A percentile compares a stretch with the other conserved stretches of the same genome.
Conservation (phyloP, 2,113 vertebrate species). For the Regulus satrapa region DNA sequence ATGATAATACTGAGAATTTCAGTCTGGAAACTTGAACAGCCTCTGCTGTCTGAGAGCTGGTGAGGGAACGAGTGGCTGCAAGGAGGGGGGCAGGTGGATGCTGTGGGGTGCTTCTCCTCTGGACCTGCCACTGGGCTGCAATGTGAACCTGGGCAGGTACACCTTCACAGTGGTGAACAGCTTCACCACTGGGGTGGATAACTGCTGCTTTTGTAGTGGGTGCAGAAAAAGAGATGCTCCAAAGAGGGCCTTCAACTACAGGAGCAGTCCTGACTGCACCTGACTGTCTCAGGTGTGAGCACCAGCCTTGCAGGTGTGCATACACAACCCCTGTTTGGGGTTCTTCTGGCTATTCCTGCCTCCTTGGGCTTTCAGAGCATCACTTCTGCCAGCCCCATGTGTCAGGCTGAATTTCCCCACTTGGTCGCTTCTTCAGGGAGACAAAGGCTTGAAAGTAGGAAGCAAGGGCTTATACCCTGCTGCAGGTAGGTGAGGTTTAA, state of each 20-base stretch:
- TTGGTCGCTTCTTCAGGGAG: background rate
- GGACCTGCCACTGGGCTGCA: background rate
- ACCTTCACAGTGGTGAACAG: background rate
- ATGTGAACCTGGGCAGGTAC: background rate
- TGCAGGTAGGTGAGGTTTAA: background rate
- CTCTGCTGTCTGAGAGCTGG: background rate
- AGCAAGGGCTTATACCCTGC: background rate
- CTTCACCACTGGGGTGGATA: background rate
- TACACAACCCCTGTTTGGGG: background rate
- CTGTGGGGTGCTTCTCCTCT: background rate
- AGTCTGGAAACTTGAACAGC: background rate
- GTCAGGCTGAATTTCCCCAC: background rate
- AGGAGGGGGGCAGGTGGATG: background rate
- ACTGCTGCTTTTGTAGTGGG: background rate
- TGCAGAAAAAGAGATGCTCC: background rate
- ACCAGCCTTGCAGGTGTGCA: background rate
- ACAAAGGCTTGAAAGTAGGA: background rate
- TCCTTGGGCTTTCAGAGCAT: background rate
- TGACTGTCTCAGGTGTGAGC: background rate
- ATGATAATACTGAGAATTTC: background rate
- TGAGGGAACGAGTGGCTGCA: background rate
- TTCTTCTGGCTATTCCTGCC: background rate
- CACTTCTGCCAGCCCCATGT: background rate
- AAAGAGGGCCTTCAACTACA: background rate
- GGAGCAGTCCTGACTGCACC: too few relatives aligned